Base-by-base conservation (phyloP, 2,113 vertebrate species). In the Cygnus atratus region DNA sequence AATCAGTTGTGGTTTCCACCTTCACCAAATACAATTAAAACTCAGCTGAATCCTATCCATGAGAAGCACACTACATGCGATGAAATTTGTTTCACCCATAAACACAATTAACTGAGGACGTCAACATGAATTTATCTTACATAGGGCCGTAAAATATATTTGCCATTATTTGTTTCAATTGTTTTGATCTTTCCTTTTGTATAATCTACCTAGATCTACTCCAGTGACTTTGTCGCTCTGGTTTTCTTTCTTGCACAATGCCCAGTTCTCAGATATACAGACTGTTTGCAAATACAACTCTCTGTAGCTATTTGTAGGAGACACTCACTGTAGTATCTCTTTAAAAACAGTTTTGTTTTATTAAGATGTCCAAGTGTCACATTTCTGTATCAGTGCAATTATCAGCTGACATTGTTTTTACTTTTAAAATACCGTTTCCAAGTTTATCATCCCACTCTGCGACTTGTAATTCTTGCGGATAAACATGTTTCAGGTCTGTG, bases 401-500 rank as follows among this genome's bases (percentile, higher is more conserved):
- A 93, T 79, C 90, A 96, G 74, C 75, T 88, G 89, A 95, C 58
- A 81, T 52, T 86, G 66, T 78, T 93, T 95, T 91, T 84, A 73
- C 67, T 94, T 96, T 80, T 44, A 84, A 95, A 93, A 94, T 92
- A 84, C 58, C 84, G 57, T 90, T 86, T 91, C 88, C 63, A 95
- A 93, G 81, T 96, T 93, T 95, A 89, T 89, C 74, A 92, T 88
- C 90, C 73, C 37, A 39, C 73, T 92, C 77, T 0, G 0, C 68
- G 92, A 65, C 76, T 95, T 90, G 35, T 39, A 92, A 87, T 81
- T 93, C 92, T 88, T 84, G 66, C 84, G 85, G 76, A 96, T 93
- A 94, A 96, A 90, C 93, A 85, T 70, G 59, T 92, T 96, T 93
- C 88, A 76, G 71, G 73, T 87, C 55, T 93, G 93, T 86, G 84